Evolutionary conservation across 2,888 invertebrate species (phyloP).

Genomic region (Lasioglossum lativentre): DNA sequence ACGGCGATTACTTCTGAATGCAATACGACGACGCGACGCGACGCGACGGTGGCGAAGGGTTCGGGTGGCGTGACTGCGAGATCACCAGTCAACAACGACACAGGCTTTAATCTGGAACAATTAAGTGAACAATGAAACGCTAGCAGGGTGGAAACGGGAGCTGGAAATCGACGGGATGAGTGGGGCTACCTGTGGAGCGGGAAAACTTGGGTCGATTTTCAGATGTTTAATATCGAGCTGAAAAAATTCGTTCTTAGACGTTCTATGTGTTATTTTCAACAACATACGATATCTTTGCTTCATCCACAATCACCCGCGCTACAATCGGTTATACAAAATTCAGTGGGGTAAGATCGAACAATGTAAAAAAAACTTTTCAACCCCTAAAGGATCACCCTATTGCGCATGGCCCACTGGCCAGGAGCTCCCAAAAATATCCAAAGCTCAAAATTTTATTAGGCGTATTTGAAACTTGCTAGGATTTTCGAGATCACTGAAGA

Average conservation of each 20-base stretch:
- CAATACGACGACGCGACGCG: background rate
- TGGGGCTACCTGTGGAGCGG: conserved; percentile 24
- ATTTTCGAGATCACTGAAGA: background rate
- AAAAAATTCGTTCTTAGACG: conserved; percentile 14
- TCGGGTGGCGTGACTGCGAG: background rate
- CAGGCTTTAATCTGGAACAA: conserved; percentile 25
- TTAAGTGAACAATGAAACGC: conserved; percentile 39
- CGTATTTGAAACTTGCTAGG: too few species aligned
- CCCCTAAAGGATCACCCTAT: too few species aligned
- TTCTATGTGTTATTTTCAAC: too few species aligned
- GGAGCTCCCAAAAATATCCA: too few species aligned
- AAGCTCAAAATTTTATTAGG: too few species aligned
- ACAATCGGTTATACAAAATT: too few species aligned
- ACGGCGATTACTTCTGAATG: conserved; percentile 14
- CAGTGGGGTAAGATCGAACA: too few species aligned
- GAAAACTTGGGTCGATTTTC: background rate
- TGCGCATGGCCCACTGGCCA: too few species aligned
- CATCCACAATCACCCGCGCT: too few species aligned
- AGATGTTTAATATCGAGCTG: conserved; percentile 16
- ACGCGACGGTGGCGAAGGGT: background rate
- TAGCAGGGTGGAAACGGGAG: conserved; percentile 13
- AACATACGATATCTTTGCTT: too few species aligned
- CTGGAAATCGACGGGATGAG: conserved; percentile 24
- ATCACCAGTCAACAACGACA: conserved; percentile 5
- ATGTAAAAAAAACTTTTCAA: too few species aligned